Base-by-base conservation (phyloP, 2,797 vertebrate species). In the Parambassis ranga region DNA sequence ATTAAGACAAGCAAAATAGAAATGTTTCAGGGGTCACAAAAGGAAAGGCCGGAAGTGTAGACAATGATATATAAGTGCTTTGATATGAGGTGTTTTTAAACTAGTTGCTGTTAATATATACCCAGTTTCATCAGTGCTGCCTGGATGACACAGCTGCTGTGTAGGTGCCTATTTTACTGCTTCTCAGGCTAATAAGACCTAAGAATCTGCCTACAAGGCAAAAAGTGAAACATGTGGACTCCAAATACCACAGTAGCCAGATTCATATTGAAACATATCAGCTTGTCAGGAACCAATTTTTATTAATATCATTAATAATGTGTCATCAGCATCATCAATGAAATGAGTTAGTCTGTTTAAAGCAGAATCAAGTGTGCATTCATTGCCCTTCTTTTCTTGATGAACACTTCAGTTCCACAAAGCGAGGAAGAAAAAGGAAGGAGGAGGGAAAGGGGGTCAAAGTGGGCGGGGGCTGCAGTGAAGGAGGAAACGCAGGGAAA, bases 341-440 rank as follows among this genome's bases (percentile, higher is more conserved):
- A 91, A 89, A 91, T 91, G 86, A 90, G 88, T 92, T 92, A 91
- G 90, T 91, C 88, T 91, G 84, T 92, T 91, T 91, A 89, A 91
- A 90, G 89, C 87, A 90, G 88, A 90, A 89, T 88, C 80, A 89
- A 85, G 88, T 89, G 87, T 92, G 89, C 89, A 90, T 90, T 90
- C 88, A 83, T 90, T 90, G 89, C 87, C 90, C 88, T 91, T 91
- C 87, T 92, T 90, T 90, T 88, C 78, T 89, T 80, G 90, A 90
- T 89, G 92, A 93, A 93, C 91, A 94, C 90, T 91, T 91, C 87
- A 87, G 91, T 89, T 95, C 93, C 94, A 94, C 90, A 89, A 95
- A 95, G 94, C 92, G 91, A 93, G 78, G 87, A 87, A 87, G 86
- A 93, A 91, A 91, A 90, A 79, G 69, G 90, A 89, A 55, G 67